Percentiles rank a stretch among this genome's conserved stretches.
phyloP scores from a whole-genome alignment of 2,113 vertebrate species.

The Bubo scandiacus region DNA sequence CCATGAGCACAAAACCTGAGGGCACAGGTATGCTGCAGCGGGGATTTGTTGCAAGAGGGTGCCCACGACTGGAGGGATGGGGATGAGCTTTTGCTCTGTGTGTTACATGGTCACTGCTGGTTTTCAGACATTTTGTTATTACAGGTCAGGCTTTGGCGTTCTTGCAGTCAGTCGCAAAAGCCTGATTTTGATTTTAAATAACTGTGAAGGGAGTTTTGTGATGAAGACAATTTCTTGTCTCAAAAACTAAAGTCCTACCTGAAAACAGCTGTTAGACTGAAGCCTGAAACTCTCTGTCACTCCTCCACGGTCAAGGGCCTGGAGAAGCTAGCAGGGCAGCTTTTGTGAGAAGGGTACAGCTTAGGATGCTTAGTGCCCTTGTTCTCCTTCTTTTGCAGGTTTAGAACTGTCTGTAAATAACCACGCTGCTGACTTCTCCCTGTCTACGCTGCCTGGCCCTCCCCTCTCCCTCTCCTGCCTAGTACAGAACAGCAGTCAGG shows the following conservation, averaged over 20 bases:
- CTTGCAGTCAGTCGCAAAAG: background rate
- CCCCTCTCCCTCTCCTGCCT: constrained; percentile 61
- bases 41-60: background rate
- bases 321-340: background rate
- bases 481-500: constrained; percentile 43
- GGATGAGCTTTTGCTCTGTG: background rate
- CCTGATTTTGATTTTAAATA: background rate
- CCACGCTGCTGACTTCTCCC: background rate
- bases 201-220: background rate
- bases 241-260: background rate
- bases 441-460: background rate
- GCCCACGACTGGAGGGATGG: background rate
- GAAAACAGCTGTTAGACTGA: background rate
- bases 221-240: background rate
- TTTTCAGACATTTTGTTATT: background rate
- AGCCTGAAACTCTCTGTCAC: background rate
- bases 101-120: background rate
- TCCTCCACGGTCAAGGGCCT: background rate
- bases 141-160: background rate
- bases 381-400: constrained; percentile 17
- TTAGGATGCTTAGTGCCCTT: background rate
- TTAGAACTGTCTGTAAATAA: constrained; percentile 71
- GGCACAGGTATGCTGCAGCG: background rate
- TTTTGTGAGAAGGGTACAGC: background rate
- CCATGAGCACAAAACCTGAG: background rate